These are phyloP conservation scores for Suncus etruscus DNA, from an alignment of 2,113 vertebrate genomes.

Conservation along the genomic window DNA sequence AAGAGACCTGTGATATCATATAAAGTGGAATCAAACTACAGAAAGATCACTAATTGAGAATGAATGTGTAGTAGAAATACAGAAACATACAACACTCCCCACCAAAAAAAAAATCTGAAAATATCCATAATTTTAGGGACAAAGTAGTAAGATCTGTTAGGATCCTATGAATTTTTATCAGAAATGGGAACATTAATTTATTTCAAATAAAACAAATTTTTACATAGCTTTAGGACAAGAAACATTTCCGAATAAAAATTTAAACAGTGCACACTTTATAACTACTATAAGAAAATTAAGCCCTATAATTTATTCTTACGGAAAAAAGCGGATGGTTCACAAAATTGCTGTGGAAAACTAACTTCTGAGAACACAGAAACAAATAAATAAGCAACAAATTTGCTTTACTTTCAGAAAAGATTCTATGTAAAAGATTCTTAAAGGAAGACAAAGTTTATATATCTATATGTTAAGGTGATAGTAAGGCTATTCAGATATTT, in stretches of 20 bases:
- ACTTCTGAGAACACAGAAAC: conserved; percentile 24
- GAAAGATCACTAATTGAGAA: conserved; percentile 82
- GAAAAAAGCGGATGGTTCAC: conserved; percentile 12
- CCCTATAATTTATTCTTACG: background rate
- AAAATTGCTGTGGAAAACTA: conserved; percentile 16
- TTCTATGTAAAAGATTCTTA: conserved; percentile 34
- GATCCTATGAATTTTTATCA: conserved; percentile 29
- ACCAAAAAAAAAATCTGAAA: background rate
- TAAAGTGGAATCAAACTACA: conserved; percentile 75
- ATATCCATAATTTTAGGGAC: conserved; percentile 20
- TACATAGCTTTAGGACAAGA: conserved; percentile 23
- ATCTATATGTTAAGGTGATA: conserved; percentile 63
- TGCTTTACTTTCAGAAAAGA: conserved; percentile 52
- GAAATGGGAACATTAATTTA: conserved; percentile 44
- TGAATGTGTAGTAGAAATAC: conserved; percentile 69
- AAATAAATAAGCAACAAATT: conserved; percentile 38
- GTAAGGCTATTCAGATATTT: conserved; percentile 75
- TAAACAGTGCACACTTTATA: conserved; percentile 26
- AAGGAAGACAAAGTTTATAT: conserved; percentile 49
- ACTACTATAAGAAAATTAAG: conserved; percentile 14
- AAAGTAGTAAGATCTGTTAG: background rate
- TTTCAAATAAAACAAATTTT: conserved; percentile 43
- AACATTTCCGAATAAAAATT: conserved; percentile 57
- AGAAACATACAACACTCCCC: background rate
- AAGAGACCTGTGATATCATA: conserved; percentile 73